These are phyloP conservation scores for Nomada fucata DNA, from an alignment of 2,888 invertebrate genomes.

Conservation along the genomic window DNA sequence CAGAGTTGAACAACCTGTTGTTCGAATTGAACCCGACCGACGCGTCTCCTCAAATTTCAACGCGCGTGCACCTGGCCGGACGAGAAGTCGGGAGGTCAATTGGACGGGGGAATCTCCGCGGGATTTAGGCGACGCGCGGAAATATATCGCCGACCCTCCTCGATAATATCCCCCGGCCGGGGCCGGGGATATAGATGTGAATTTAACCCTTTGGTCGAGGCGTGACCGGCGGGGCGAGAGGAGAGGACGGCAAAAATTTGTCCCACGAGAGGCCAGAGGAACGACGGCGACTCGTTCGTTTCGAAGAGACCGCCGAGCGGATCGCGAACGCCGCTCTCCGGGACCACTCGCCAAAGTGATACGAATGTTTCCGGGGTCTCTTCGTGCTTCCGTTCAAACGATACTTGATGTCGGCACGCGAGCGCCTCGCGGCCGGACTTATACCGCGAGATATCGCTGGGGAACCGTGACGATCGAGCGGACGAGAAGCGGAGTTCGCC, in stretches of 20 bases:
- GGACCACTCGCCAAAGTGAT: slow-evolving; percentile 74
- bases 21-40: slow-evolving; percentile 13
- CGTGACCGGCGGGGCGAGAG: background rate
- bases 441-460: background rate
- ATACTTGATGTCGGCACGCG: slow-evolving; percentile 77
- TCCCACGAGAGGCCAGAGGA: slow-evolving; percentile 37
- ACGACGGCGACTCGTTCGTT: slow-evolving; percentile 26
- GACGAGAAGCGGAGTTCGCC: background rate
- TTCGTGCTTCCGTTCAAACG: slow-evolving; percentile 73
- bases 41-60: background rate
- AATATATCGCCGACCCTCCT: slow-evolving; percentile 55
- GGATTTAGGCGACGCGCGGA: slow-evolving; percentile 42
- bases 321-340: slow-evolving; percentile 6
- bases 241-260: slow-evolving; percentile 44
- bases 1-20: background rate
- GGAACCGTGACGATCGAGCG: background rate
- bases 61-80: background rate
- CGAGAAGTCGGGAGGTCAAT: slow-evolving; percentile 23
- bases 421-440: slow-evolving; percentile 23
- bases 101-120: slow-evolving; percentile 38
- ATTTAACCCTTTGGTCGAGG: slow-evolving; percentile 64
- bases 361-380: slow-evolving; percentile 78
- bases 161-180: slow-evolving; percentile 47
- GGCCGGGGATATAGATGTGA: slow-evolving; percentile 65
- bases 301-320: background rate